A percentile compares a stretch with the other conserved stretches of the same genome.
Conservation (phyloP, 2,888 invertebrate species). For the Acanthosoma haemorrhoidale region DNA sequence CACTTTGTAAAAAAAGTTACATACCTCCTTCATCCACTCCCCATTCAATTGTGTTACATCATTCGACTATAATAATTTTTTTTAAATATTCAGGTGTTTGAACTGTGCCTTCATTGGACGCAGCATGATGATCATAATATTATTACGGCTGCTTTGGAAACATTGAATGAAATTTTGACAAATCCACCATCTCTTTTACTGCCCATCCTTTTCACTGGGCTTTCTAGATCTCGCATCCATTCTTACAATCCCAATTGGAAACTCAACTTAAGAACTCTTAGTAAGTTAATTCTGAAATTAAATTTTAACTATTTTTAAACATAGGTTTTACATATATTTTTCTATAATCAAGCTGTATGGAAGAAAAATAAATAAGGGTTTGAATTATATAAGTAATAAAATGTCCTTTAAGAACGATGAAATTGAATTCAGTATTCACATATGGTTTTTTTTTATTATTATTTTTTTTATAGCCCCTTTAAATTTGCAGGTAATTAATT, state of each 20-base stretch:
- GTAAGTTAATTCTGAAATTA: conserved; percentile 48
- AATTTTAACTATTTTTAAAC: conserved; percentile 14
- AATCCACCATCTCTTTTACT: conserved; percentile 53
- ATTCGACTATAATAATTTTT: neutral
- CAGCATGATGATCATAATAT: conserved; percentile 75
- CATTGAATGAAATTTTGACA: conserved; percentile 59
- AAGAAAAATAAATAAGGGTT: too few species aligned
- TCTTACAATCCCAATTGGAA: conserved; percentile 46
- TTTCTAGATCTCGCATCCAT: conserved; percentile 48
- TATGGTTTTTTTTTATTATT: too few species aligned
- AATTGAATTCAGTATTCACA: too few species aligned
- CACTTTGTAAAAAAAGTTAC: neutral
- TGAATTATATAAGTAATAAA: too few species aligned
- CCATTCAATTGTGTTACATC: neutral
- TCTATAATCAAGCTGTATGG: too few species aligned
- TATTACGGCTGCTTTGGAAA: conserved; percentile 80
- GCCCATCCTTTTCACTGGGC: conserved; percentile 52
- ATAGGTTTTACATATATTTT: too few species aligned
- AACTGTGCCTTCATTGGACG: conserved; percentile 67
- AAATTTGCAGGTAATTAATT: too few species aligned
- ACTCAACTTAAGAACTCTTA: conserved; percentile 52
- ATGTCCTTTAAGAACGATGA: too few species aligned
- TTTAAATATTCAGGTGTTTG: conserved; percentile 60
- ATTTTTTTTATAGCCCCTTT: too few species aligned
- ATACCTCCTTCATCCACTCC: neutral